Base-by-base conservation (phyloP, 2,797 vertebrate genomes). In the Fistularia tabacaria region DNA sequence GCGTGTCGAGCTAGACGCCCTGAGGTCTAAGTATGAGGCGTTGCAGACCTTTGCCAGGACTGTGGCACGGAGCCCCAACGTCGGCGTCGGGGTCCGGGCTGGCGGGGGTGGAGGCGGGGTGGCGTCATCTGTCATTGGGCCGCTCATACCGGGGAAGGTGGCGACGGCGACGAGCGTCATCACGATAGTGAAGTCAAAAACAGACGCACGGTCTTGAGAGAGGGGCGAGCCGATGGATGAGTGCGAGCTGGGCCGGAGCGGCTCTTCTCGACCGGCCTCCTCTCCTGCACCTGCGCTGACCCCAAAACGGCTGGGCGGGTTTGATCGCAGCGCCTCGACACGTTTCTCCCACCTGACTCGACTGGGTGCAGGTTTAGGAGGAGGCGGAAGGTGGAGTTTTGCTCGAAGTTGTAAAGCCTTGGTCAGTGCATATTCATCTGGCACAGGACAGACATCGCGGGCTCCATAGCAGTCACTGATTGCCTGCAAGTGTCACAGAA, bases 161-260 rank as follows among this genome's bases (percentile, higher is more conserved):
- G 95, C 94, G 1, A 88, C 85, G 9, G 93, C 96, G 39, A 99
- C 97, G 12, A 98, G 97, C 38, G 97, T 99, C 85, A 99, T 99
- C 83, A 99, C 96, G 11, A 99, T 99, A 93, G 95, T 99, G 68
- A 99, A 99, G 89, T 95, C 97, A 76, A 99, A 97, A 91, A 94
- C 95, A 61, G 94, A 96, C 66, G 93, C 94, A 46, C 90, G 94
- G 83, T 99, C 95, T 90, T 99, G 97, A 94, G 93, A 88, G 73
- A 64, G 60, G 59, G 64, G 54, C 46, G 13, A 62, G 38, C 45
- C 54, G 53, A 71, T 46, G 61, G 77, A 71, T 84, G 85, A 86
- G 88, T 87, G 83, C 81, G 75, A 80, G 72, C 70, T 60, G 64
- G 57, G 44, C 71, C 63, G 36, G 42, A 71, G 59, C 67, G 8